Conservation (phyloP, 2,888 invertebrate species). For the Brenthis hecate region DNA sequence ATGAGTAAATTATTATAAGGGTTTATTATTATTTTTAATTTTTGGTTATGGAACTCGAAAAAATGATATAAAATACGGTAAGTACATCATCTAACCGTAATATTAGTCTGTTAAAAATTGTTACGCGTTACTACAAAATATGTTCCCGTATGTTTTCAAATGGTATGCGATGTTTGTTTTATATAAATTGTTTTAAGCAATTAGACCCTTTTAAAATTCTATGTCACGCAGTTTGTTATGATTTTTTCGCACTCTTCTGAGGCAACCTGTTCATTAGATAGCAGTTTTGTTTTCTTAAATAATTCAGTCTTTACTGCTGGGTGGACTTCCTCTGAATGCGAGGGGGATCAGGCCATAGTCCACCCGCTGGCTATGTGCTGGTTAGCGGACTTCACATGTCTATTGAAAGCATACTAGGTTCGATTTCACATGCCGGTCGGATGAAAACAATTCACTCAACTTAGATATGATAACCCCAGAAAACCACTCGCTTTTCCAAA, state of each 20-base stretch:
- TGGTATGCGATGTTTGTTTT: constrained; percentile 40
- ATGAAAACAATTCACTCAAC: too few species aligned
- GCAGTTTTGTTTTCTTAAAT: not conserved
- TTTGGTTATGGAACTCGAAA: too few species aligned
- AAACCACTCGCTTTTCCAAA: too few species aligned
- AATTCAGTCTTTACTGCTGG: not conserved
- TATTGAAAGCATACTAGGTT: too few species aligned
- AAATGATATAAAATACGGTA: too few species aligned
- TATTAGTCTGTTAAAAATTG: too few species aligned
- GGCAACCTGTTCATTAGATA: constrained; percentile 35
- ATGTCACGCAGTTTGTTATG: constrained; percentile 39
- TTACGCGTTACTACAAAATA: not conserved
- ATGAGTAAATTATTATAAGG: too few species aligned
- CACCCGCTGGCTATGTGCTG: not conserved
- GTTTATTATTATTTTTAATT: too few species aligned
- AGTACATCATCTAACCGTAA: not conserved
- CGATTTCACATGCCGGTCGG: too few species aligned
- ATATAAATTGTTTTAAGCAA: constrained; percentile 49
- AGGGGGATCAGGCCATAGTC: not conserved
- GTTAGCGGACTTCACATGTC: too few species aligned
- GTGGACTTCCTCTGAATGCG: too few species aligned
- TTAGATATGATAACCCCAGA: too few species aligned
- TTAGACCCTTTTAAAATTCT: constrained; percentile 50
- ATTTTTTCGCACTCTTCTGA: constrained; percentile 35
- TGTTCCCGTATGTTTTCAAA: constrained; percentile 39